Base-by-base conservation (phyloP, 1,140 invertebrate species). In the Sipha flava region DNA sequence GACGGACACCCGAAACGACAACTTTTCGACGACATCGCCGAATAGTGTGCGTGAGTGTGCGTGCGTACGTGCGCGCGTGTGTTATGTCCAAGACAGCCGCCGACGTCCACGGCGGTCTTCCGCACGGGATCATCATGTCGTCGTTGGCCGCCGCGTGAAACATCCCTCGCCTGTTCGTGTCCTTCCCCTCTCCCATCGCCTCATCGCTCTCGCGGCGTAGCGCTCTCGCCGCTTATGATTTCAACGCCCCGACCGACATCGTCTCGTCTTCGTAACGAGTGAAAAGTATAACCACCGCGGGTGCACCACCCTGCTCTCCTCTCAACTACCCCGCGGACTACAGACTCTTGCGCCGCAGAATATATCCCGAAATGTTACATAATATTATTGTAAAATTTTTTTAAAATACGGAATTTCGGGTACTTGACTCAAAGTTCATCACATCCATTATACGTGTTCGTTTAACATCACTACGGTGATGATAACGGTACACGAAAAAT, bases 401-500 rank as follows among this genome's bases (percentile, higher is more conserved):
- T n/a, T n/a, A n/a, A n/a, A n/a, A n/a, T n/a, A n/a, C n/a, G n/a
- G n/a, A n/a, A n/a, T n/a, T n/a, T n/a, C n/a, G n/a, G n/a, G n/a
- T n/a, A n/a, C n/a, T n/a, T n/a, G n/a, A n/a, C n/a, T n/a, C n/a
- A n/a, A n/a, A n/a, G n/a, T n/a, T n/a, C n/a, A n/a, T n/a, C n/a
- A n/a, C n/a, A n/a, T n/a, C n/a, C n/a, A n/a, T n/a, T n/a, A n/a
- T n/a, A n/a, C n/a, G n/a, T n/a, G n/a, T n/a, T n/a, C n/a, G n/a
- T n/a, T n/a, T n/a, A n/a, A n/a, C n/a, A n/a, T n/a, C n/a, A n/a
- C n/a, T n/a, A n/a, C n/a, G n/a, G n/a, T n/a, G n/a, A 31, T 72
- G 72, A 75, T 75, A 75, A 75, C 49, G 12, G 72, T 34, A 6
- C 31, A n/a, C 18, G n/a, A 75, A 75, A 75, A 75, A 75, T 75